Conservation (phyloP, 2,888 invertebrate genomes). For the Cyclophora albipunctata region DNA sequence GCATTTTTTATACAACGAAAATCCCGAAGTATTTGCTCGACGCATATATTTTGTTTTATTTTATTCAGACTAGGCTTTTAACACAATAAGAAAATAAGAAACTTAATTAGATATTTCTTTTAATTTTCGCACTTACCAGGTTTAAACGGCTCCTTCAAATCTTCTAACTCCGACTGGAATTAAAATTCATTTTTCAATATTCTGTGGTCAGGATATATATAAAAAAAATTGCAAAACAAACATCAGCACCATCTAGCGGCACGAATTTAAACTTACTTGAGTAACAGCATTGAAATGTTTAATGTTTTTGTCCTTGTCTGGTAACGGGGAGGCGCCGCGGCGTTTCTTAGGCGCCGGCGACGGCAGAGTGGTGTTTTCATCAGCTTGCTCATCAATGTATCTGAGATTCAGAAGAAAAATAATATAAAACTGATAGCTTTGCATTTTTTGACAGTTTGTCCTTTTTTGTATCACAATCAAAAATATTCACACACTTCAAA, state of each 20-base stretch:
- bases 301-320: constrained; percentile 35
- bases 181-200: constrained; percentile 5
- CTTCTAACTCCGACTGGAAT: constrained; percentile 60
- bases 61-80: too few relatives aligned
- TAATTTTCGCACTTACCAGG: constrained; percentile 37
- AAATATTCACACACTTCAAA: too few relatives aligned
- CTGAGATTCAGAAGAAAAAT: constrained; percentile 25
- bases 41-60: too few relatives aligned
- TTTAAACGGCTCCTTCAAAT: constrained; percentile 56
- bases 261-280: constrained; percentile 29
- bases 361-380: constrained; percentile 51
- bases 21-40: too few relatives aligned
- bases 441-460: neutral
- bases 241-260: too few relatives aligned
- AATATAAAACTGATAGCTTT: neutral
- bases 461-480: neutral
- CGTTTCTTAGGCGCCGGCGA: constrained; percentile 56
- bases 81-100: too few relatives aligned
- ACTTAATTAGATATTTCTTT: too few relatives aligned
- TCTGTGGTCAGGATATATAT: too few relatives aligned
- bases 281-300: constrained; percentile 49
- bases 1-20: too few relatives aligned
- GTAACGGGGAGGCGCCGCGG: constrained; percentile 48
- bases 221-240: too few relatives aligned
- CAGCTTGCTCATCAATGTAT: constrained; percentile 67